Evolutionary conservation across 1,140 invertebrate genomes (phyloP).

Genomic region (Penaeus japonicus): DNA sequence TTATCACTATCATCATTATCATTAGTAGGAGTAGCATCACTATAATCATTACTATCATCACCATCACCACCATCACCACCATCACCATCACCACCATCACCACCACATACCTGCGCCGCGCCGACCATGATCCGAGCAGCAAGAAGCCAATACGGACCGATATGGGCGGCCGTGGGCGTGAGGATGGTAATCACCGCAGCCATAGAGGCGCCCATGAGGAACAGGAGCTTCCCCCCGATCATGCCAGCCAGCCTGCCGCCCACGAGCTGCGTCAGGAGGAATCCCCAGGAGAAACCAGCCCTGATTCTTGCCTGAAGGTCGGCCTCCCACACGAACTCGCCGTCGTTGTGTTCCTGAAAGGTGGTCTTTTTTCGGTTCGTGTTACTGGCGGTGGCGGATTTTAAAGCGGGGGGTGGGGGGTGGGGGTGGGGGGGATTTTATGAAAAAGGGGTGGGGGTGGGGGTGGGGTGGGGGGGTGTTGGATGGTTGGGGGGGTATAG

Average conservation of each 20-base stretch:
- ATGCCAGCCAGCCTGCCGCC: slow-evolving; percentile 44
- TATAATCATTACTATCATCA: no score
- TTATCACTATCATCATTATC: no score
- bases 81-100: no score
- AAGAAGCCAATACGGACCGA: slow-evolving; percentile 56
- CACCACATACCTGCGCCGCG: slow-evolving; percentile 39
- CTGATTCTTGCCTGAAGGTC: slow-evolving; percentile 44
- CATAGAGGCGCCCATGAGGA: slow-evolving; percentile 39
- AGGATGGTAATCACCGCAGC: slow-evolving; percentile 49
- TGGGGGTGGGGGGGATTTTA: neutral
- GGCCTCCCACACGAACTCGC: slow-evolving; percentile 52
- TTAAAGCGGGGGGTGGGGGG: neutral
- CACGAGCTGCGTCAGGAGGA: slow-evolving; percentile 52
- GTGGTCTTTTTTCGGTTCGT: no score
- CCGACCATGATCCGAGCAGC: slow-evolving; percentile 52
- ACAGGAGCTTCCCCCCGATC: slow-evolving; percentile 55
- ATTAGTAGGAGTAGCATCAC: no score
- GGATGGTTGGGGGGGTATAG: no score
- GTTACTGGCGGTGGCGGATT: no score
- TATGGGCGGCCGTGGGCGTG: slow-evolving; percentile 29
- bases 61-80: no score
- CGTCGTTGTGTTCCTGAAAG: neutral
- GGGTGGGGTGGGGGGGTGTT: no score
- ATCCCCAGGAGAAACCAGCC: slow-evolving; percentile 56
- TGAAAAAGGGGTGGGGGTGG: no score